Conservation (phyloP, 2,113 vertebrate species). For the Calidris pygmaea region DNA sequence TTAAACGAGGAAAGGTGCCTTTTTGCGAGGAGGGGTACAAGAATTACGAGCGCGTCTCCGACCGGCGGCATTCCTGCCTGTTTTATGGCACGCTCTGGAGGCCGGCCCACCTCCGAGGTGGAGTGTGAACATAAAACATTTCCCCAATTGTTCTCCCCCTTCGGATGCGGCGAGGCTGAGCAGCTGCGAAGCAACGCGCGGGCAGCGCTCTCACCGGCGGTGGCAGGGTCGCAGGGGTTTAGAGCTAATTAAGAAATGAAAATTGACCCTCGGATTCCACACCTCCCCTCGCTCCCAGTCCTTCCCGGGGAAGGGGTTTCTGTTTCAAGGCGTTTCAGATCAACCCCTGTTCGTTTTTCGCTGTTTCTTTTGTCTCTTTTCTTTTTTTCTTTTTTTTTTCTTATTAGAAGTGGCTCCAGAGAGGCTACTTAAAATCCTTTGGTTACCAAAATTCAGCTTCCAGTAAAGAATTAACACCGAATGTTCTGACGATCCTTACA, state of each 20-base stretch:
- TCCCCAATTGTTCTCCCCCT: background rate
- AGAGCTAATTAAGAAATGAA: background rate
- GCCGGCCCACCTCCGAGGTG: background rate
- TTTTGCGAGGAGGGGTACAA: background rate
- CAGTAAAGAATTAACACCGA: background rate
- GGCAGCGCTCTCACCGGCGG: fast-evolving
- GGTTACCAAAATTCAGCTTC: background rate
- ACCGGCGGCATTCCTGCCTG: background rate
- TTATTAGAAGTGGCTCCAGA: background rate
- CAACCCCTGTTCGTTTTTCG: background rate
- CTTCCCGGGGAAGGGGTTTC: background rate
- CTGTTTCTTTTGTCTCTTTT: background rate
- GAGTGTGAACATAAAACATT: conserved; percentile 49
- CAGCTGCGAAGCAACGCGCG: background rate
- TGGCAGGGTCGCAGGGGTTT: background rate
- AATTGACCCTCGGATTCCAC: background rate
- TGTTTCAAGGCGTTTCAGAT: background rate
- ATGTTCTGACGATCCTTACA: background rate
- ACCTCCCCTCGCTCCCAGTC: background rate
- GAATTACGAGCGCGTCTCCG: background rate
- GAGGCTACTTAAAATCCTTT: background rate
- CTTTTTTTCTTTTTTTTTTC: background rate
- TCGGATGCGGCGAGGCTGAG: background rate
- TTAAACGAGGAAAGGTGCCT: background rate
- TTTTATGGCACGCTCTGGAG: background rate